Base-by-base conservation (phyloP, 1,140 invertebrate species). In the Pteromalus puparum region DNA sequence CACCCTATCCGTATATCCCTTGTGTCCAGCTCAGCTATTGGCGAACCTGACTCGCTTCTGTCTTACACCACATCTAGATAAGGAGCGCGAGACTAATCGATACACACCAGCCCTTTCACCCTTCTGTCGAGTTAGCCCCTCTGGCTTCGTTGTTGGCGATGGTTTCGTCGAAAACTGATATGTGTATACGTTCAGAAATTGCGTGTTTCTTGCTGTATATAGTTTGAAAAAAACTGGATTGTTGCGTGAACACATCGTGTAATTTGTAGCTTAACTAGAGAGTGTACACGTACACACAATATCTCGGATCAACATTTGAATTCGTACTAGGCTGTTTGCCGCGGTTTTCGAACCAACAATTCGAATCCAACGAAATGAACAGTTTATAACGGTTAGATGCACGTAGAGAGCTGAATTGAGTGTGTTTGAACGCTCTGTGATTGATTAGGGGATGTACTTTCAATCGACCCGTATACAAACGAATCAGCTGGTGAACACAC, bases 61-160 rank as follows among this genome's bases (percentile, higher is more conserved):
- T 61, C 53, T 61, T 61, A 61, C 53, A 61, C 21, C 53, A 61
- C 53, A 61, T 61, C 53, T 61, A 61, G 53, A 61, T 61, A 61
- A 61, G 18, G 38, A 12, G 18, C 53, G 21, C 53, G 18, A 61
- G 53, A 61, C 53, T 61, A 61, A 61, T 61, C 18, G 53, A 61
- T 61, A 61, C 21, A 61, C 4, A 61, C 2, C 53, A 61, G 53
- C 53, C 53, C 53, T 61, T 61, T 61, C 53, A 21, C 53, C 53
- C 53, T 61, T 21, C 53, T 61, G 53, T 61, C 53, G 18, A 61
- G n/a, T n/a, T n/a, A n/a, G 53, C 3, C 53, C 53, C 53, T 61
- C 18, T n/a, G 18, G 18, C 5, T 61, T 61, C 53, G 18, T n/a
- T 15, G 15, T 18, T 15, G 48, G 18, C 48, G 18, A 21, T 53